phyloP scores from a whole-genome alignment of 2,888 invertebrate genomes.

The Lycophotia porphyrea region DNA sequence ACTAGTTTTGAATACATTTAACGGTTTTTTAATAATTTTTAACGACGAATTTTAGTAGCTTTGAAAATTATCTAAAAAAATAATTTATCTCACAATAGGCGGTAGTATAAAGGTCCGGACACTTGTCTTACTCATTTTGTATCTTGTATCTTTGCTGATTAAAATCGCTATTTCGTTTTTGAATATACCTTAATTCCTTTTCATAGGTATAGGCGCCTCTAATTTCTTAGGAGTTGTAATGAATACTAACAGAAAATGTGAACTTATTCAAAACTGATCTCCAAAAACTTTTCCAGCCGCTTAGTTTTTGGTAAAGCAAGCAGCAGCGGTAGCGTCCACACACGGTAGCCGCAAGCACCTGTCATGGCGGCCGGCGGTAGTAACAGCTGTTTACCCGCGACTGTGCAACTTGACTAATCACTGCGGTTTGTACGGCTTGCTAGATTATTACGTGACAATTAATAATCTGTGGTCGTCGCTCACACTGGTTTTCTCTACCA shows the following conservation, averaged over 20 bases:
- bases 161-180: background rate
- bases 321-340: no score
- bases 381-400: slow-evolving; percentile 36
- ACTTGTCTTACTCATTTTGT: background rate
- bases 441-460: slow-evolving; percentile 14
- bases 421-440: slow-evolving; percentile 38
- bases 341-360: slow-evolving; percentile 35
- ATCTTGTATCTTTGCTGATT: background rate
- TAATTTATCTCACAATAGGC: background rate
- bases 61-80: background rate
- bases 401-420: slow-evolving; percentile 43
- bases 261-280: background rate
- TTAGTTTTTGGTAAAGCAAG: background rate
- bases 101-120: background rate
- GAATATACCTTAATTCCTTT: background rate
- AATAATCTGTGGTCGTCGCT: background rate
- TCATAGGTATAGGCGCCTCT: background rate
- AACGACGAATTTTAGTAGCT: background rate
- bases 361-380: slow-evolving; percentile 32
- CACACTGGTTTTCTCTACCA: background rate
- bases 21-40: slow-evolving; percentile 27
- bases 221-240: background rate
- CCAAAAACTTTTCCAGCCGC: background rate
- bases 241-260: background rate
- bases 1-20: slow-evolving; percentile 8